Percentiles rank a stretch among this genome's conserved stretches.
Evolutionary conservation across 2,113 vertebrate species (phyloP).

Genomic region (Marcusenius ussheri): DNA sequence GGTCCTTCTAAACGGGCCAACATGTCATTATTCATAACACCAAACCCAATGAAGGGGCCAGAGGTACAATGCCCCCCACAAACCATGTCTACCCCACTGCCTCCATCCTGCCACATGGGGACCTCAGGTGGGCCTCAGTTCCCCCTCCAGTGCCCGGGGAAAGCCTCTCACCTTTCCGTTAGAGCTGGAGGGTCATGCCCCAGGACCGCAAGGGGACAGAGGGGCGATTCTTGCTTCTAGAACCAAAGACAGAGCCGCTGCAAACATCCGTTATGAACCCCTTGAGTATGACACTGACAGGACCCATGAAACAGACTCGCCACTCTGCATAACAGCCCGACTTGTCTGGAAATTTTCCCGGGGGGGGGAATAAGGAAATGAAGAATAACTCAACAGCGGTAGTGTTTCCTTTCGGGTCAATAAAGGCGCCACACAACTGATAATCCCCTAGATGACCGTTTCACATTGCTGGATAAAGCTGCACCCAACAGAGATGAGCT

Average conservation of each 20-base stretch:
- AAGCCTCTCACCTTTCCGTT: constrained; percentile 16
- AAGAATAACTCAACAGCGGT: constrained; percentile 23
- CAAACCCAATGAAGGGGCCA: neutral
- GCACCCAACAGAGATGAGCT: neutral
- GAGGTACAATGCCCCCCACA: neutral
- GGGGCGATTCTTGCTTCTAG: constrained; percentile 11
- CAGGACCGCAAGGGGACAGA: neutral
- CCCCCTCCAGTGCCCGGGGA: neutral
- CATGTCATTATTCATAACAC: neutral
- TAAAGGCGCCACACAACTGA: neutral
- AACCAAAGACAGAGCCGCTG: neutral
- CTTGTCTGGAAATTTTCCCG: constrained; percentile 10
- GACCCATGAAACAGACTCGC: constrained; percentile 18
- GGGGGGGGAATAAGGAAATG: constrained; percentile 33
- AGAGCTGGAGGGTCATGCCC: neutral
- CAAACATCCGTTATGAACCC: constrained; percentile 10
- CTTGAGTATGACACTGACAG: constrained; percentile 8
- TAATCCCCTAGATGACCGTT: neutral
- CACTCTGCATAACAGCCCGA: constrained; percentile 16
- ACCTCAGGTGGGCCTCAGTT: neutral
- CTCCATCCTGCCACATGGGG: neutral
- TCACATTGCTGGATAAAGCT: neutral
- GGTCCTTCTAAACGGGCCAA: neutral
- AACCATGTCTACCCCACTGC: neutral
- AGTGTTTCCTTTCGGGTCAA: neutral